Conservation (phyloP, 2,797 vertebrate species). For the Ibycter americanus region DNA sequence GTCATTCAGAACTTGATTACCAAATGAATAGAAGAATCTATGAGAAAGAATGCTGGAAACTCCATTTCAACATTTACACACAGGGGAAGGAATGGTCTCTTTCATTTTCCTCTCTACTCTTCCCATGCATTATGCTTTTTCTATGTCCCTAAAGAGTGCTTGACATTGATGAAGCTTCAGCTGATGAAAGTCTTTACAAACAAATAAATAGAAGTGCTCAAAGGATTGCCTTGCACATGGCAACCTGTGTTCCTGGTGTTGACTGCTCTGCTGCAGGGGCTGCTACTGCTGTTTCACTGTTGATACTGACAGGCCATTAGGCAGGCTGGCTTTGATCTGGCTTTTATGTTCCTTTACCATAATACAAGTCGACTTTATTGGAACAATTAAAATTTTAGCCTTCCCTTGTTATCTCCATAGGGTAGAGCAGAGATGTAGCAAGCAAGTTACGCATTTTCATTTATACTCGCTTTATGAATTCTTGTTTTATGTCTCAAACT, state of each 20-base stretch:
- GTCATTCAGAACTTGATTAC: background rate
- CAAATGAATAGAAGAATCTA: constrained; percentile 15
- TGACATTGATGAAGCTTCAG: background rate
- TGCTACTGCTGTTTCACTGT: background rate
- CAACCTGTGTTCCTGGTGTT: background rate
- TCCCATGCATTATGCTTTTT: background rate
- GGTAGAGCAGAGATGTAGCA: background rate
- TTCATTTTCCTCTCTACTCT: background rate
- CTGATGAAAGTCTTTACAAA: background rate
- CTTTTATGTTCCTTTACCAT: constrained; percentile 30
- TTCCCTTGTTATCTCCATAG: constrained; percentile 15
- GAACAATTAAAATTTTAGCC: constrained; percentile 39
- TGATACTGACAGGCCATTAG: background rate
- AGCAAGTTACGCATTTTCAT: constrained; percentile 17
- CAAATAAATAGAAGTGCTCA: background rate
- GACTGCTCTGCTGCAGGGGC: background rate
- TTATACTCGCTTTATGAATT: background rate
- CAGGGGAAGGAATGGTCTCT: background rate
- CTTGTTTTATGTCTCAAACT: background rate
- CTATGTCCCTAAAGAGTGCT: background rate
- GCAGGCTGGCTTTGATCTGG: constrained; percentile 47
- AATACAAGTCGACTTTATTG: constrained; percentile 23
- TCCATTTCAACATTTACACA: background rate
- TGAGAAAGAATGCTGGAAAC: background rate
- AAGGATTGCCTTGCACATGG: background rate